Evolutionary conservation across 2,113 vertebrate species (phyloP), one percentile per base, ranked within the genome.

Genomic region (Petrocephalus zakoni): DNA sequence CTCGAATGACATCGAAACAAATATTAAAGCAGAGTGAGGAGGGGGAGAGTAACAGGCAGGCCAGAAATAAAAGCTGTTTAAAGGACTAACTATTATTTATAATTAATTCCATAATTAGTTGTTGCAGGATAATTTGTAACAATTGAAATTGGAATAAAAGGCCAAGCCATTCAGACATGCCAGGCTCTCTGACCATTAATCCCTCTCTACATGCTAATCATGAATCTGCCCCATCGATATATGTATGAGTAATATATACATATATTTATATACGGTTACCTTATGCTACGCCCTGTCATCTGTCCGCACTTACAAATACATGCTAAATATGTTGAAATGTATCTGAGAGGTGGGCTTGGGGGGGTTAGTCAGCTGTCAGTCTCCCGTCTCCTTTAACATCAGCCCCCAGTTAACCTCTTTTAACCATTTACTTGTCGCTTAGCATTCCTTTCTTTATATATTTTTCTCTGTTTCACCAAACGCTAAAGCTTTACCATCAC

Each of bases 1-100:
- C 91, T 87, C 91, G 93, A 92, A 91, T 88, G 75, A 84, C 82
- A 72, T 82, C 46, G n/a, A 87, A 64, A 86, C 52, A 64, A 88
- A 72, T 90, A 42, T 55, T 52, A 61, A 34, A 89, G 51, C 86
- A 89, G 89, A 91, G 15, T 64, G 92, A 93, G 91, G 89, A 89
- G 87, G 89, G 91, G 92, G 92, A 87, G 90, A 55, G 51, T 19
- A n/a, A 21, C 51, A 0, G 10, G 47, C 10, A 61, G 29, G 19
- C 53, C 4, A 49, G 22, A 34, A 72, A 53, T 75, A 51, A 64
- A 64, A 53, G 29, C 86, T 87, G 61, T 87, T 47, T 58, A 64
- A 64, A 47, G 49, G 17, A 86, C 84, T 56, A 85, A 85, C 84
- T 85, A 61, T 64, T 64, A 61, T 64, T 37, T 21, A 56, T 86